Percentiles rank a stretch among this genome's conserved stretches.
These are phyloP conservation scores for Tapirus terrestris DNA, from an alignment of 2,113 vertebrate genomes.

Conservation along the genomic window DNA sequence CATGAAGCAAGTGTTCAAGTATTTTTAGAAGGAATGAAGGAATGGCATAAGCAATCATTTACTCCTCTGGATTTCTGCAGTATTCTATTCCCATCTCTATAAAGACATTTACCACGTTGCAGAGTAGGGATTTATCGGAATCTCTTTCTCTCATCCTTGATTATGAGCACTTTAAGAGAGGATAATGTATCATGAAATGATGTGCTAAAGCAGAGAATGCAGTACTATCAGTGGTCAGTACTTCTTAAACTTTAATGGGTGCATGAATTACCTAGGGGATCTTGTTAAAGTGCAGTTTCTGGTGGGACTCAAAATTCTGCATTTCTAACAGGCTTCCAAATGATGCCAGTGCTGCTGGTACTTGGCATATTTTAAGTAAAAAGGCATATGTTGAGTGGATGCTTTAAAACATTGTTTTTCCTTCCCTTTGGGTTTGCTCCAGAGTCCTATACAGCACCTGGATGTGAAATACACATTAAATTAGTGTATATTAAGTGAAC, in stretches of 20 bases:
- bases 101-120: not conserved
- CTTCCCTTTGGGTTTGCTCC: not conserved
- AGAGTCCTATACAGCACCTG: not conserved
- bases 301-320: not conserved
- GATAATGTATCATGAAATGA: not conserved
- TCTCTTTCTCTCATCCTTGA: slow-evolving; percentile 35
- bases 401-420: not conserved
- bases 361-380: not conserved
- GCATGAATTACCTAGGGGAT: not conserved
- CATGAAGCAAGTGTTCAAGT: not conserved
- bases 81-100: not conserved
- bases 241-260: not conserved
- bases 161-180: not conserved
- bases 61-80: not conserved
- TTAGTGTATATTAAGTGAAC: not conserved
- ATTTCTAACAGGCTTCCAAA: not conserved
- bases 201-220: not conserved
- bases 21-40: not conserved
- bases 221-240: not conserved
- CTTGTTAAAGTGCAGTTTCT: slow-evolving; percentile 44
- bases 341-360: not conserved
- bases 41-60: not conserved
- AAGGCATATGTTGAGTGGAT: not conserved
- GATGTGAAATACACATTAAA: not conserved
- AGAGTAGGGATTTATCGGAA: not conserved